Base-by-base conservation (phyloP, 2,888 invertebrate genomes). In the Lottia scabra region DNA sequence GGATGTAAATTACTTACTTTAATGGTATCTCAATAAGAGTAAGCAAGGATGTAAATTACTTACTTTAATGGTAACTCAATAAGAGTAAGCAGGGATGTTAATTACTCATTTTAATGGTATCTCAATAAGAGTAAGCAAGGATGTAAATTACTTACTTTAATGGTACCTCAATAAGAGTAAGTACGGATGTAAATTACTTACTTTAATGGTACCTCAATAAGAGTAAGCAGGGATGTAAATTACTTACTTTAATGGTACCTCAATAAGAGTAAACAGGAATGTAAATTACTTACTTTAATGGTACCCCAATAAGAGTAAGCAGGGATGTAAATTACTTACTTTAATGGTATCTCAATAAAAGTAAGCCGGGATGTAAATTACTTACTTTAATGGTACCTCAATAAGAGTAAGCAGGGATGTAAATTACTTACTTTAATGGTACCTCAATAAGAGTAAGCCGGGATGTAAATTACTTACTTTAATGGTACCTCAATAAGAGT, bases 321-420 rank as follows among this genome's bases (percentile, higher is more conserved):
- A 83, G 71, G 12, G 82, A 81, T 8, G 84, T 84, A 75, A 84
- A 84, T 75, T 84, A 30, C 74, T 48, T 70, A 79, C 79, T 64
- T 70, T 12, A 84, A 75, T 12, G 83, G 81, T 15, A 78, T 75
- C 71, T 83, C 81, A 2, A 84, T 67, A 15, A 84, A 72, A 16
- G 71, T 75, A 13, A 84, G 77, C 1, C 82, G 71, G 12, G 82
- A 81, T 8, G 84, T 84, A 75, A 84, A 84, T 75, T 84, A 30
- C 74, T 48, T 70, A 79, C 79, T 64, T 70, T 12, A 84, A 75
- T 12, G 83, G 81, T 15, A 78, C 76, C 71, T 83, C 81, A 2
- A 84, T 67, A 15, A 84, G 72, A 16, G 71, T 75, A 13, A 84
- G 77, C 1, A 83, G 71, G 12, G 82, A 81, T 8, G 84, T 84